Percentiles rank a stretch among this genome's conserved stretches.
Evolutionary conservation across 2,113 vertebrate species (phyloP).

Genomic region (Caranx melampygus): DNA sequence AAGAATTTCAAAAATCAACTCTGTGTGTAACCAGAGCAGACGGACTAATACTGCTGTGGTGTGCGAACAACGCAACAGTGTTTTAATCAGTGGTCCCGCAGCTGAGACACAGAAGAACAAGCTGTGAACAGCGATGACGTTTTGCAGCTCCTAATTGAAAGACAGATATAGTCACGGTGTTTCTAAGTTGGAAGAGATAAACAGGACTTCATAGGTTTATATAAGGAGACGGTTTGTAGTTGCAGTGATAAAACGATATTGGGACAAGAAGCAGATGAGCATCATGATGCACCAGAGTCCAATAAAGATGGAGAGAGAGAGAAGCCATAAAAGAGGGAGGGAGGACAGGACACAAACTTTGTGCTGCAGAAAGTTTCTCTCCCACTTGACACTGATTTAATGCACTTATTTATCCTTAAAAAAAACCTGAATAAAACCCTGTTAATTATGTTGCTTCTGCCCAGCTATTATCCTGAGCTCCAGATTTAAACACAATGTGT

Average conservation of each 20-base stretch:
- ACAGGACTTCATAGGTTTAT: too few relatives aligned
- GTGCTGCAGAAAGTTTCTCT: not conserved
- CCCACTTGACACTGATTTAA: not conserved
- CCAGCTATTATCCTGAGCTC: not conserved
- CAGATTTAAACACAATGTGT: constrained; percentile 1
- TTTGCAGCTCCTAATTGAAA: too few relatives aligned
- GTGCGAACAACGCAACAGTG: too few relatives aligned
- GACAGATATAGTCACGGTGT: too few relatives aligned
- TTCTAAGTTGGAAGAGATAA: too few relatives aligned
- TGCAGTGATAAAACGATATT: not conserved
- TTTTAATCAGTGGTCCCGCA: too few relatives aligned
- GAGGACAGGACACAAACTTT: not conserved
- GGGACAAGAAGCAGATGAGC: not conserved
- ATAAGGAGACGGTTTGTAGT: not conserved
- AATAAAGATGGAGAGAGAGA: not conserved
- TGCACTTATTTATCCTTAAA: not conserved
- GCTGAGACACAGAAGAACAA: too few relatives aligned
- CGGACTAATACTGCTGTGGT: too few relatives aligned
- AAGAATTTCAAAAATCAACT: too few relatives aligned
- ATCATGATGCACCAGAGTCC: not conserved
- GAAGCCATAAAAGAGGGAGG: not conserved
- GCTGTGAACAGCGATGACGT: too few relatives aligned
- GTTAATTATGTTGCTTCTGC: not conserved
- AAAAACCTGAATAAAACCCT: not conserved
- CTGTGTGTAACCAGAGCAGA: too few relatives aligned